Evolutionary conservation across 1,140 invertebrate genomes (phyloP).

Genomic region (Zaprionus tsacasi): DNA sequence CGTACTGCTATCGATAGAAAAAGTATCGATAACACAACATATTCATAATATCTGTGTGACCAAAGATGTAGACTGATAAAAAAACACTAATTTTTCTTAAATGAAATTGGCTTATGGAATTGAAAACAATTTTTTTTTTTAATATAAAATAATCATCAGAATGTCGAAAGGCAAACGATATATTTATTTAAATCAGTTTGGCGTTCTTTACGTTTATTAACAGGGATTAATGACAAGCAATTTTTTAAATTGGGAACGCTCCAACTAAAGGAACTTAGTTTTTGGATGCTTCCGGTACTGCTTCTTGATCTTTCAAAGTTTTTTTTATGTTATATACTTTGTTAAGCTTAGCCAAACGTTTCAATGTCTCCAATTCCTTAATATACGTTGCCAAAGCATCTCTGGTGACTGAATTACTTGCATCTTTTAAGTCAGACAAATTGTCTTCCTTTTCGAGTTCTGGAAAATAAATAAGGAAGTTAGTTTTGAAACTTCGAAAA

Average conservation of each 20-base stretch:
- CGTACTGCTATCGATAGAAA: not conserved
- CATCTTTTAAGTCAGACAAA: conserved; percentile 64
- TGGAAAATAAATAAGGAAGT: conserved; percentile 30
- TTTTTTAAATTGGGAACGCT: not conserved
- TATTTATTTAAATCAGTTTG: not conserved
- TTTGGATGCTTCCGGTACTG: not conserved
- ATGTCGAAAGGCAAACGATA: not conserved
- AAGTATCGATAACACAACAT: not conserved
- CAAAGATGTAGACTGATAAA: not conserved
- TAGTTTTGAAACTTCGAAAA: not conserved
- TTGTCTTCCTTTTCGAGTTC: conserved; percentile 72
- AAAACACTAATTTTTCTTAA: not conserved
- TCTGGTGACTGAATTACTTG: conserved; percentile 61
- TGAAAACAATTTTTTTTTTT: not conserved
- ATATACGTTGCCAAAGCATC: conserved; percentile 72
- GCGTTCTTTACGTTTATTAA: not conserved
- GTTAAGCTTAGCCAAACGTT: conserved; percentile 73
- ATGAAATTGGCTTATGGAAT: not conserved
- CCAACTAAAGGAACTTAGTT: not conserved
- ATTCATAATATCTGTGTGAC: not conserved
- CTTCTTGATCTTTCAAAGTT: conserved; percentile 43
- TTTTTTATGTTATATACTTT: conserved; percentile 66
- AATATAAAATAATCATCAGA: not conserved
- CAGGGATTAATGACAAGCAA: not conserved
- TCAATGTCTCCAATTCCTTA: conserved; percentile 74